Evolutionary conservation across 2,797 vertebrate species (phyloP), one percentile per base, ranked within the genome.

Genomic region (Scyliorhinus canicula): DNA sequence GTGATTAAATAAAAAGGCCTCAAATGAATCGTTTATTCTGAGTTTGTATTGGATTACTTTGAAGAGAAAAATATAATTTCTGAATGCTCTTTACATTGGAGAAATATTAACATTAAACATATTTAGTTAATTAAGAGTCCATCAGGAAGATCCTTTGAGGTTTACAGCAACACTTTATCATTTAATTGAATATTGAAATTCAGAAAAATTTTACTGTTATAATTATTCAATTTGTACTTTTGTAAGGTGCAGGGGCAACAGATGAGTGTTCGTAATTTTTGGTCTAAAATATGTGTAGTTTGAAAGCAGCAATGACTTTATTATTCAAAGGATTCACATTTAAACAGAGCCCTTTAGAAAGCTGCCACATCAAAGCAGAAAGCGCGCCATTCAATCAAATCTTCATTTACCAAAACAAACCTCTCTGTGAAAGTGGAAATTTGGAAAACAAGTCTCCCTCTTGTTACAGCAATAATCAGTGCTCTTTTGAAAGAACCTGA

Each of bases 61-160:
- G 93, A 94, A 94, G 44, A 50, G 6, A 50, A 65, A 94, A 94
- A 63, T 50, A 55, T 91, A 74, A 44, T 94, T 94, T 63, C 88
- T 94, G 93, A 55, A 94, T 94, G 71, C 50, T 52, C 5, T 52
- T 74, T 31, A 55, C 71, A 74, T 94, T 94, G 50, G 47, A 94
- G 67, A 94, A 69, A 52, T 50, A 71, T 71, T 69, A 94, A 74
- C 67, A 94, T n/a, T 74, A 94, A 94, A 55, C 7, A n/a, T 52
- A 35, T 93, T 94, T 74, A 35, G 44, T 94, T 94, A 74, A 94
- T 94, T 94, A 94, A 94, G 69, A 71, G 93, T 74, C 93, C 47
- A 94, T 94, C 67, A 94, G 93, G 47, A 94, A 94, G 65, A 69
- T 74, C 93, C 93, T 94, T 69, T 94, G 93, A 94, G 65, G 93